phyloP scores from a whole-genome alignment of 2,888 invertebrate genomes.

The Psylliodes chrysocephalus region DNA sequence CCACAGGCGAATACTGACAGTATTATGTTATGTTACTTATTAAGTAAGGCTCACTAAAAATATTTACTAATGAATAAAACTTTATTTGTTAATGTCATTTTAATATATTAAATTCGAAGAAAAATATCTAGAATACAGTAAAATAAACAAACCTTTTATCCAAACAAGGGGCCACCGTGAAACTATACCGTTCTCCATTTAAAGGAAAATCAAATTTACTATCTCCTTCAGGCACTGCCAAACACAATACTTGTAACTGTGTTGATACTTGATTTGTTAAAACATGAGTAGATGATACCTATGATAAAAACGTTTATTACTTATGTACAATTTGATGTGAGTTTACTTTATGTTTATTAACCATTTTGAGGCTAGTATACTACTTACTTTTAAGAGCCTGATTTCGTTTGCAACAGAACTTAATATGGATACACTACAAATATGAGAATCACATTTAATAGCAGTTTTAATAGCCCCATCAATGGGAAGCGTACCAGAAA shows the following conservation, averaged over 20 bases:
- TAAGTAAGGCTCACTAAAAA: no score
- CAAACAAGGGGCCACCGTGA: conserved; percentile 62
- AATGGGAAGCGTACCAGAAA: conserved; percentile 71
- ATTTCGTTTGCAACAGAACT: conserved; percentile 75
- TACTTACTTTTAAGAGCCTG: conserved; percentile 66
- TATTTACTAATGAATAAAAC: no score
- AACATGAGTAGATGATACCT: conserved; percentile 70
- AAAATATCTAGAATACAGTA: no score
- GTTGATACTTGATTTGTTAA: conserved; percentile 71
- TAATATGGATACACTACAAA: conserved; percentile 71
- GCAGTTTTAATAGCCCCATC: conserved; percentile 68
- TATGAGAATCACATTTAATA: conserved; percentile 62
- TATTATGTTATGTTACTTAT: no score
- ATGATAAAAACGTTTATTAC: no score
- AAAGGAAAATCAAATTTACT: conserved; percentile 58
- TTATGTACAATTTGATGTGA: no score
- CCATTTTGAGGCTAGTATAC: no score
- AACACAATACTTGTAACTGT: conserved; percentile 68
- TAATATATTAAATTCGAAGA: no score
- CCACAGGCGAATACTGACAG: no score
- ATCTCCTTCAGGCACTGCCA: conserved; percentile 64
- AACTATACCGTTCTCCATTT: conserved; percentile 60
- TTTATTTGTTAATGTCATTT: no score
- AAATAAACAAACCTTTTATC: conserved; percentile 60
- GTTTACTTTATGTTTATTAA: no score